Evolutionary conservation across 2,888 invertebrate species (phyloP), one percentile per base, ranked within the genome.

Genomic region (Hecatera dysodea): DNA sequence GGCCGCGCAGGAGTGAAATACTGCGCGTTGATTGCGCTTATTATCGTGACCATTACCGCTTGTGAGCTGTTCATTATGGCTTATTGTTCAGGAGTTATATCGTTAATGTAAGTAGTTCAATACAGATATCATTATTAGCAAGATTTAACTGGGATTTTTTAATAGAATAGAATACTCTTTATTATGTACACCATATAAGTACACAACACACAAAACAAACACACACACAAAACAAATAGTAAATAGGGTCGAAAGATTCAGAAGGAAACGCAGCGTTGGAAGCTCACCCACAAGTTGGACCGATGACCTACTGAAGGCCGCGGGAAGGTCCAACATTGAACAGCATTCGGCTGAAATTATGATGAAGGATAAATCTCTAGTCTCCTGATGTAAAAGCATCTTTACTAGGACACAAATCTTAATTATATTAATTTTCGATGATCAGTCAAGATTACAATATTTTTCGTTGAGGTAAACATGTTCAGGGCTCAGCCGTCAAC

Each of bases 1-100:
- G 56, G n/a, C n/a, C 11, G 22, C 11, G 59, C 36, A 48, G 29
- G 50, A 46, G 55, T 77, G 57, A 61, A 62, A 24, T 46, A 76
- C 27, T 53, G 71, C 42, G 55, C 42, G 42, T 29, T 67, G 65
- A 64, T 73, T 57, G 72, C 52, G 68, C 72, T 70, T 61, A 72
- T 67, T 75, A 72, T 53, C 50, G 48, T 50, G 50, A 63, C 55
- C 24, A 62, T 67, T 56, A 71, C 63, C 11, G 53, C 59, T 53
- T 59, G 75, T 69, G 61, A 63, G 39, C 57, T 24, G 53, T 56
- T 60, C 46, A 61, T 70, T 61, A 66, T 55, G 11, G 46, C 42
- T 36, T 74, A 67, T 67, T 56, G 61, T 44, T 33, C 29, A 33
- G 19, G 19, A 29, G 61, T 64, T 67, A 50, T 48, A 2, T 29